phyloP scores from a whole-genome alignment of 1,140 invertebrate genomes.

The Scaptomyza graminum region DNA sequence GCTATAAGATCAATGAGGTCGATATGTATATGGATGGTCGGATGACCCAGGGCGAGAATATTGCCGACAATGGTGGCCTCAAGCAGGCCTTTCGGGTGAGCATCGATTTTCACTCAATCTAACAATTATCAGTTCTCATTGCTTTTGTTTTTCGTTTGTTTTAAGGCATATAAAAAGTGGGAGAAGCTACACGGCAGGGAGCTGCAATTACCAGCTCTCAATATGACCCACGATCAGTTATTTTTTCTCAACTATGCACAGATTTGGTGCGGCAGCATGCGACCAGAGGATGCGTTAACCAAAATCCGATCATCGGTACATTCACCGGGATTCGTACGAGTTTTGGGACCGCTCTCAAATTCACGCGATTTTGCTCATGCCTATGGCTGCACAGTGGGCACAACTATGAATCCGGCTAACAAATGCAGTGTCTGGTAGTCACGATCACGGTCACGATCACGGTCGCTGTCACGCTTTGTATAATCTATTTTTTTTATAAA shows the following conservation, averaged over 20 bases:
- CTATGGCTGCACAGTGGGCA: conserved; percentile 90
- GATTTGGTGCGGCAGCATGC: conserved; percentile 99
- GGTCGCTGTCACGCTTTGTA: conserved; percentile 24
- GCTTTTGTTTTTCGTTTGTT: too few species aligned
- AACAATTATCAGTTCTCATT: neutral
- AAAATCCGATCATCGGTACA: conserved; percentile 98
- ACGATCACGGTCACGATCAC: too few species aligned
- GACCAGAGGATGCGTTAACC: conserved; percentile 96
- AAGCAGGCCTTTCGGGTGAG: conserved; percentile 95
- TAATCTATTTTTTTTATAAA: conserved; percentile 37
- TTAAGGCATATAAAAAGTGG: conserved; percentile 90
- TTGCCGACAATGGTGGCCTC: conserved; percentile 97
- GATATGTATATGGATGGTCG: conserved; percentile 93
- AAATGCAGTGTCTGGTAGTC: conserved; percentile 97
- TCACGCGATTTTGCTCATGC: conserved; percentile 95
- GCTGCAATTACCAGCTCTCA: conserved; percentile 90
- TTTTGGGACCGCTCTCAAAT: conserved; percentile 96
- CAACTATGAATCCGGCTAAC: conserved; percentile 94
- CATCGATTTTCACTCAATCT: too few species aligned
- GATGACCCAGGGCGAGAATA: conserved; percentile 96
- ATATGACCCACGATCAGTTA: conserved; percentile 93
- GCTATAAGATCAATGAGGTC: conserved; percentile 92
- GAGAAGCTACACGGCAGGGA: conserved; percentile 89
- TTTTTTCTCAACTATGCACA: conserved; percentile 95
- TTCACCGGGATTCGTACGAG: conserved; percentile 95